phyloP scores from a whole-genome alignment of 2,113 vertebrate genomes.

The Thamnophis sirtalis region DNA sequence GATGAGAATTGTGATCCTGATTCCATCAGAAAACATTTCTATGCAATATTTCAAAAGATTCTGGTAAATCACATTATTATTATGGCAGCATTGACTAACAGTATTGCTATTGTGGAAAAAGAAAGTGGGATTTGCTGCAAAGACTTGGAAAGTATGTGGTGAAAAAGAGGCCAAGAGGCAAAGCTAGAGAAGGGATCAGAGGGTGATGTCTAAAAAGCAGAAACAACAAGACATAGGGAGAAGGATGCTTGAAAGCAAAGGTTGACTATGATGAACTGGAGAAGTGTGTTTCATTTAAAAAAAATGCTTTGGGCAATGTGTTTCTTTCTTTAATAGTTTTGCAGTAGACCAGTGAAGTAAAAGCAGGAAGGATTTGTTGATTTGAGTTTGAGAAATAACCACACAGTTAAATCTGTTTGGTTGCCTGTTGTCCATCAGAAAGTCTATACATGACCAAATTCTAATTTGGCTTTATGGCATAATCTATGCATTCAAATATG shows the following conservation, averaged over 20 bases:
- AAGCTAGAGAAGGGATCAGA: not conserved
- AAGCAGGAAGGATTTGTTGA: not conserved
- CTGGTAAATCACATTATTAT: not conserved
- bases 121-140: not conserved
- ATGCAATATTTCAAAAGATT: not conserved
- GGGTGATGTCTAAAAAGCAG: not conserved
- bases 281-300: not conserved
- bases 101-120: not conserved
- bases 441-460: not conserved
- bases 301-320: not conserved
- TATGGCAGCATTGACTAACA: not conserved
- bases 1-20: not conserved
- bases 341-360: not conserved
- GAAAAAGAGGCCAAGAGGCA: not conserved
- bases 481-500: not conserved
- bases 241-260: not conserved
- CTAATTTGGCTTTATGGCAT: not conserved
- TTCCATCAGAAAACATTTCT: not conserved
- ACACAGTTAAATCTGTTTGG: not conserved
- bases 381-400: not conserved
- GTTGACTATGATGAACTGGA: not conserved
- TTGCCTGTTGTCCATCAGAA: not conserved
- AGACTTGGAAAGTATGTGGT: not conserved
- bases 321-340: not conserved
- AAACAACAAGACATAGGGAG: not conserved